phyloP scores from a whole-genome alignment of 2,797 vertebrate genomes.

The Clarias platycephalus region DNA sequence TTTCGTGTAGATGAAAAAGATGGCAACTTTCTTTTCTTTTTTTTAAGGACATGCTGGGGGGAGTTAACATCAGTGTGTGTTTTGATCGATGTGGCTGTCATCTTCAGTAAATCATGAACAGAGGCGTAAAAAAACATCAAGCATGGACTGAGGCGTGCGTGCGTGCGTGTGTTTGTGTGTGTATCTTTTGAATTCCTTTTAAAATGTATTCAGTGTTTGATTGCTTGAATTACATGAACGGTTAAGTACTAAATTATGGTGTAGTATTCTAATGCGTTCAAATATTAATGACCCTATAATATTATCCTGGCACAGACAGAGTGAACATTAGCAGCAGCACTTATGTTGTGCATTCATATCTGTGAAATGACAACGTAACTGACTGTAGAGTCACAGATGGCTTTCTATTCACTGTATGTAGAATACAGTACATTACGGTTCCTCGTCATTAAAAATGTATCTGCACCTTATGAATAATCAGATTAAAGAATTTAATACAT shows the following conservation, averaged over 20 bases:
- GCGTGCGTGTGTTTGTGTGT: neutral
- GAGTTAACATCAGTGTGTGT: neutral
- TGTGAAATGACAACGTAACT: neutral
- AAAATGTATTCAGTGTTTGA: conserved; percentile 2
- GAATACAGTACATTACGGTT: too few species aligned
- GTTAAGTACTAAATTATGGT: conserved; percentile 16
- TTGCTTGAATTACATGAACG: conserved; percentile 11
- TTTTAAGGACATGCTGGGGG: neutral
- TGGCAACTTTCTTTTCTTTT: neutral
- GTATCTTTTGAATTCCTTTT: neutral
- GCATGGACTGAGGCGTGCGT: neutral
- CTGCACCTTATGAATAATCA: neutral
- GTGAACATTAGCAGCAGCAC: neutral
- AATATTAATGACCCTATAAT: conserved; percentile 2
- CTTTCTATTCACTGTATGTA: neutral
- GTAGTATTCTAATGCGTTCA: neutral
- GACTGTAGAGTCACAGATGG: neutral
- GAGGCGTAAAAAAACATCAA: conserved; percentile 19
- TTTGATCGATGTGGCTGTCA: conserved; percentile 27
- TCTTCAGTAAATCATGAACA: conserved; percentile 29
- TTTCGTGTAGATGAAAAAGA: neutral
- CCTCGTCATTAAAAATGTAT: neutral
- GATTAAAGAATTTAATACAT: neutral
- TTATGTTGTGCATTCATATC: neutral
- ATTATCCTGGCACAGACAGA: neutral